Evolutionary conservation across 2,888 invertebrate species (phyloP).

Genomic region (Hedya salicella): DNA sequence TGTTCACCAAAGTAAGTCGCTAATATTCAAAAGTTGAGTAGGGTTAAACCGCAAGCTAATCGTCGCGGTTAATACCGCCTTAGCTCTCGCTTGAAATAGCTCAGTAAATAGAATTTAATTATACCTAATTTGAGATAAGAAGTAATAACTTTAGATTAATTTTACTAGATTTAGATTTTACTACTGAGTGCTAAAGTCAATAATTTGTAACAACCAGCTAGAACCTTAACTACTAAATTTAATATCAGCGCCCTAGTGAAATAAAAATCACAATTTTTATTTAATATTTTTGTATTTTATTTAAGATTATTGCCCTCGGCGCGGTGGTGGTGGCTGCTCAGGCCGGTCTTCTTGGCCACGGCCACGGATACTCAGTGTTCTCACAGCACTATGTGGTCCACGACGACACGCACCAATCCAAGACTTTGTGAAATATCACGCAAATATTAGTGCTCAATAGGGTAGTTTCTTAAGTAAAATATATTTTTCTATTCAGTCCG

Average conservation of each 20-base stretch:
- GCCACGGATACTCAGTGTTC: conserved; percentile 56
- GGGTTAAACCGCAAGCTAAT: conserved; percentile 48
- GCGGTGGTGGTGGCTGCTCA: conserved; percentile 74
- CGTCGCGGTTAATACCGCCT: conserved; percentile 20
- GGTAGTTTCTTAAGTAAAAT: no score
- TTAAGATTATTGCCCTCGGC: conserved; percentile 70
- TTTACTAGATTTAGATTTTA: conserved; percentile 26
- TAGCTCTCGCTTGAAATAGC: conserved; percentile 20
- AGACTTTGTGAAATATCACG: no score
- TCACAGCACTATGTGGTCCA: conserved; percentile 57
- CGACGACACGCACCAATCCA: conserved; percentile 52
- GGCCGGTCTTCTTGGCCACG: conserved; percentile 76
- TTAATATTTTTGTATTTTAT: conserved; percentile 25
- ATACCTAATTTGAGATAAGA: conserved; percentile 33
- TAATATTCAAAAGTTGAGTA: conserved; percentile 46
- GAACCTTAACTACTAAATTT: background rate
- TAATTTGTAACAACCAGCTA: conserved; percentile 5
- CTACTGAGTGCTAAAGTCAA: conserved; percentile 23
- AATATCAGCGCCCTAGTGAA: no score
- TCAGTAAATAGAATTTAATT: conserved; percentile 39
- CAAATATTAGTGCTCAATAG: no score
- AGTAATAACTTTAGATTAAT: conserved; percentile 19
- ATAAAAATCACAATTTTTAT: background rate
- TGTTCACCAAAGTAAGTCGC: conserved; percentile 78
- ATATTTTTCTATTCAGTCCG: no score